Percentiles rank a stretch among this genome's conserved stretches.
phyloP scores from a whole-genome alignment of 2,797 vertebrate species.

The Mycteria americana region DNA sequence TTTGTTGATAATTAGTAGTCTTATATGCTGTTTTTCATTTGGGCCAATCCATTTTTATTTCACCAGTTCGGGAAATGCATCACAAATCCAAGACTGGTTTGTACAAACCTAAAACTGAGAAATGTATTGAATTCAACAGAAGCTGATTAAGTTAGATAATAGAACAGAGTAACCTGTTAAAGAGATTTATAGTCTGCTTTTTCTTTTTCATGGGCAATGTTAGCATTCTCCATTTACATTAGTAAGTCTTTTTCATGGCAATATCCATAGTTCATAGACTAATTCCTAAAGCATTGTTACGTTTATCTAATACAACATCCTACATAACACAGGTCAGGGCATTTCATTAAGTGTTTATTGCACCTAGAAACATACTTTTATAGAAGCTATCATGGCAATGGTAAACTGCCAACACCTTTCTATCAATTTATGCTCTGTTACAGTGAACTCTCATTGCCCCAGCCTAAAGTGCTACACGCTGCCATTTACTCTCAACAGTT shows the following conservation, averaged over 20 bases:
- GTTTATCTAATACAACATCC: background rate
- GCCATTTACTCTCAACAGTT: slow-evolving; percentile 17
- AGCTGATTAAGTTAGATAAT: background rate
- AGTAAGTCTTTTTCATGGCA: background rate
- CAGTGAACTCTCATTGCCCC: slow-evolving; percentile 21
- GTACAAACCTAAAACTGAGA: background rate
- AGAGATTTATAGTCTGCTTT: background rate
- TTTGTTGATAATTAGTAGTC: background rate
- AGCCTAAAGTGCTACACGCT: background rate
- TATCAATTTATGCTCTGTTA: slow-evolving; percentile 15
- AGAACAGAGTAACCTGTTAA: background rate
- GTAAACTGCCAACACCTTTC: slow-evolving; percentile 38
- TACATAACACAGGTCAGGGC: slow-evolving; percentile 13
- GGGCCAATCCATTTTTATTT: background rate
- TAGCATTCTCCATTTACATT: background rate
- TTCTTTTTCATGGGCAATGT: background rate
- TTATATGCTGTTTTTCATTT: background rate
- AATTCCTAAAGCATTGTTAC: slow-evolving; percentile 20
- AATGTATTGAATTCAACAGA: background rate
- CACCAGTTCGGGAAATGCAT: background rate
- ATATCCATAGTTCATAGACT: background rate
- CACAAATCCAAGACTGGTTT: background rate
- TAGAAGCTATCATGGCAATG: background rate
- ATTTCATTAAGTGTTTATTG: slow-evolving; percentile 45
- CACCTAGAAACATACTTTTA: slow-evolving; percentile 8